phyloP scores from a whole-genome alignment of 2,113 vertebrate genomes.

The Pyrgilauda ruficollis region DNA sequence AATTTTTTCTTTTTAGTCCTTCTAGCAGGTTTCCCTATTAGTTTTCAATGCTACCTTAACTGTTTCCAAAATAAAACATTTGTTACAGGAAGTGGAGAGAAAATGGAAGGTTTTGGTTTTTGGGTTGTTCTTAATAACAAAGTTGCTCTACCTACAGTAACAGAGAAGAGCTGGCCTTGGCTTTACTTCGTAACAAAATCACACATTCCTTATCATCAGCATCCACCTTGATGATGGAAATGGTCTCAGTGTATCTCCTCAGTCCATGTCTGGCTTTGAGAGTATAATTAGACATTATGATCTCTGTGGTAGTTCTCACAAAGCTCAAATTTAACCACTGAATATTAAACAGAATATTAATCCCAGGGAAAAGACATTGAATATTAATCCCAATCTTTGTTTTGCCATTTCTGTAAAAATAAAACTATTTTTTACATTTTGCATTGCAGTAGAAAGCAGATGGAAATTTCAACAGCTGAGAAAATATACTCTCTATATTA shows the following conservation, averaged over 20 bases:
- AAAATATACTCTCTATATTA: background rate
- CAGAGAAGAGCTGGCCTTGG: background rate
- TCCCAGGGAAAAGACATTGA: background rate
- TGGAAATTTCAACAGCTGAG: background rate
- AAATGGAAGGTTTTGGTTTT: background rate
- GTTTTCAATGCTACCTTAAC: background rate
- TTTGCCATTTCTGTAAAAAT: background rate
- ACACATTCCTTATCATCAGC: background rate
- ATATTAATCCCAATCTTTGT: background rate
- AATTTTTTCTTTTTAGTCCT: background rate
- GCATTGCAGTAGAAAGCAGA: background rate
- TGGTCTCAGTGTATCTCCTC: background rate
- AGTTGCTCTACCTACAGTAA: background rate
- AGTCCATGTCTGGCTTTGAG: background rate
- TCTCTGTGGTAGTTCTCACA: background rate
- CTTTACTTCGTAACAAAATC: background rate
- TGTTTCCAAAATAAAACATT: background rate
- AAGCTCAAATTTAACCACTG: background rate
- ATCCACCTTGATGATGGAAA: background rate
- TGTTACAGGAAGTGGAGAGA: background rate
- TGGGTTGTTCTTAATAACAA: background rate
- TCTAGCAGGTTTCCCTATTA: background rate
- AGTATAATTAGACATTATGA: background rate
- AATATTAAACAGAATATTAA: background rate
- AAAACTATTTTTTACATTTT: background rate